These are phyloP conservation scores for Rhabdomys pumilio DNA, from an alignment of 2,797 vertebrate species.

Conservation along the genomic window DNA sequence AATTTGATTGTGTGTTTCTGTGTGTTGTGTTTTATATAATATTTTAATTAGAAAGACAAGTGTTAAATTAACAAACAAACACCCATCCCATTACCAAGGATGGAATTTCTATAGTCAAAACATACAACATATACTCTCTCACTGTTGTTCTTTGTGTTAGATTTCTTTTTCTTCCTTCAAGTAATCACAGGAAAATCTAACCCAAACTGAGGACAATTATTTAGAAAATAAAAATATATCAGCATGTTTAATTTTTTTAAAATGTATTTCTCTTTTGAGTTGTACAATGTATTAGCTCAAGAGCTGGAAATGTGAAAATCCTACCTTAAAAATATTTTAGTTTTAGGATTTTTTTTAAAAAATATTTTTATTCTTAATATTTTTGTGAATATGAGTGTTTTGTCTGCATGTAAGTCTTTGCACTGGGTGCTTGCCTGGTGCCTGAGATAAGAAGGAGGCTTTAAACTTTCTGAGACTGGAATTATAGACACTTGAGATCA, in stretches of 20 bases:
- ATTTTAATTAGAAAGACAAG: neutral
- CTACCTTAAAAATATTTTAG: slow-evolving; percentile 55
- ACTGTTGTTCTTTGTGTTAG: neutral
- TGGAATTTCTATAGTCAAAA: neutral
- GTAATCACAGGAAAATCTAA: neutral
- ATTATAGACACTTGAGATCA: neutral
- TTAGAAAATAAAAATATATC: slow-evolving; percentile 65
- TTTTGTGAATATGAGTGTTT: neutral
- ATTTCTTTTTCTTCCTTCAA: neutral
- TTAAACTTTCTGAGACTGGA: neutral
- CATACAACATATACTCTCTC: neutral
- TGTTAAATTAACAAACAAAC: neutral
- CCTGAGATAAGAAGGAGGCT: too few relatives aligned
- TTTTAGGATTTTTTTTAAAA: slow-evolving; percentile 59
- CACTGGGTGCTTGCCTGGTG: neutral
- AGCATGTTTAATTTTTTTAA: neutral
- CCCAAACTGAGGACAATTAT: neutral
- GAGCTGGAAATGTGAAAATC: slow-evolving; percentile 35
- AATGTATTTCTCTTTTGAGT: slow-evolving; percentile 35
- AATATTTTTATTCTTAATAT: neutral
- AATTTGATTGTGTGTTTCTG: neutral
- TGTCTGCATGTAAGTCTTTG: neutral
- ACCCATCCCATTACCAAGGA: neutral
- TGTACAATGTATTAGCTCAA: neutral
- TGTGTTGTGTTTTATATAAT: neutral